A percentile compares a stretch with the other conserved stretches of the same genome.
Evolutionary conservation across 2,113 vertebrate species (phyloP).

Genomic region (Phyllopteryx taeniolatus): DNA sequence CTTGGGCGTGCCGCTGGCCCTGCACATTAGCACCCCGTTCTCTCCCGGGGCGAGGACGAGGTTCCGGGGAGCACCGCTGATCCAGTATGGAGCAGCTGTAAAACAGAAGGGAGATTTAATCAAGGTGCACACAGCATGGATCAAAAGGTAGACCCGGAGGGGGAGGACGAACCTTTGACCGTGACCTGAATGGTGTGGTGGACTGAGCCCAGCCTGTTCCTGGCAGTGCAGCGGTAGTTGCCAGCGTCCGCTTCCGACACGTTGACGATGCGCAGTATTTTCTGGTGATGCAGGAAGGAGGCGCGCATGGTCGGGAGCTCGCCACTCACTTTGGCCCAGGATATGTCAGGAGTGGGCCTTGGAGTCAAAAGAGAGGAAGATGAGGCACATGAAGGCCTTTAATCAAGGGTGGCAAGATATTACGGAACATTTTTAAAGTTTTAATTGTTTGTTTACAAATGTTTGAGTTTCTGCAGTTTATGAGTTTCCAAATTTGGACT

Average conservation of each 20-base stretch:
- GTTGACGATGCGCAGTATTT: constrained; percentile 84
- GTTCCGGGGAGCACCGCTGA: constrained; percentile 83
- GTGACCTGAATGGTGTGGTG: constrained; percentile 84
- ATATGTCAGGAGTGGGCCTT: constrained; percentile 88
- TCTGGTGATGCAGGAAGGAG: constrained; percentile 84
- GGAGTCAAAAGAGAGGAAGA: constrained; percentile 1
- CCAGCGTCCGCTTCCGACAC: constrained; percentile 90
- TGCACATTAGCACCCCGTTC: constrained; percentile 83
- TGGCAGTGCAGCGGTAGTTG: constrained; percentile 87
- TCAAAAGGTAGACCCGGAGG: constrained; percentile 37
- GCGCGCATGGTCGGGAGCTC: constrained; percentile 80
- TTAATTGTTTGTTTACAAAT: background rate
- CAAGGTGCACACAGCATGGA: constrained; percentile 30
- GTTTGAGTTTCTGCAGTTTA: background rate
- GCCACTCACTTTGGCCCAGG: constrained; percentile 87
- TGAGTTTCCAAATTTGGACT: background rate
- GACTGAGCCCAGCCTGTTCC: constrained; percentile 76
- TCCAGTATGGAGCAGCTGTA: constrained; percentile 95
- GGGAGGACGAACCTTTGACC: constrained; percentile 82
- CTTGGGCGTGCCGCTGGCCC: constrained; percentile 88
- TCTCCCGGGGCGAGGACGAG: constrained; percentile 90
- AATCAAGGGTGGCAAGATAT: too few relatives aligned
- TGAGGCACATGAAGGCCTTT: background rate
- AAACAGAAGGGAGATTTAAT: constrained; percentile 45
- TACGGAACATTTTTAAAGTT: too few relatives aligned